Base-by-base conservation (phyloP, 2,888 invertebrate species). In the Tinea pellionella region DNA sequence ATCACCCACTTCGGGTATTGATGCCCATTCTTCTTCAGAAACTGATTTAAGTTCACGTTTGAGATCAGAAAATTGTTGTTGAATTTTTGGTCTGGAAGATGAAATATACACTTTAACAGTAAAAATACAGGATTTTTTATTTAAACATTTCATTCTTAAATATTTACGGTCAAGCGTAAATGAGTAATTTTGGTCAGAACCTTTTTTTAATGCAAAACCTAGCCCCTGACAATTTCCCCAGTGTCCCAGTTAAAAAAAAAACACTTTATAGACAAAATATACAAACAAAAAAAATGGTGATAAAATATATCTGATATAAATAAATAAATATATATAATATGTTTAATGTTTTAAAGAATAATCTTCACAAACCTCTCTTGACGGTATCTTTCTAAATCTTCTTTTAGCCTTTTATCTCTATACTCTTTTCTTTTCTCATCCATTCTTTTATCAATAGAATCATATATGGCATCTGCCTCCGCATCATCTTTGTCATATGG, bases 401-500 rank as follows among this genome's bases (percentile, higher is more conserved):
- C 98, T 71, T 95, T 92, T 11, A 96, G 88, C 9, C 96, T 88
- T 69, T 95, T 94, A 69, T 96, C 96, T 69, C 97, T 90, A 69
- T 99, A 96, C 71, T 99, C 99, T 75, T 97, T 98, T 16, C 99
- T 90, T 73, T 98, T 97, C 73, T 99, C 99, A 79, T 99, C 99
- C 97, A 99, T 99, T 64, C 99, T 89, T 74, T 97, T 96, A 73
- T 99, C 99, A 68, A 99, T 97, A 1, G 96, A 96, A 77, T 98
- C 97, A 79, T 99, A 99, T 67, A 99, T 98, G 9, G 96, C 95
- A 89, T 99, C 99, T 0, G 99, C 99, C 87, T 99, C 99, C 68
- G 99, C 99, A 78, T 99, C 99, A 78, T 99, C 99, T 89, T 99
- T 99, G 75, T 99, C 99, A 77, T 99, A 99, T 0, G 99, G 99